Conservation (phyloP, 2,797 vertebrate species). For the Pelochelys cantorii region DNA sequence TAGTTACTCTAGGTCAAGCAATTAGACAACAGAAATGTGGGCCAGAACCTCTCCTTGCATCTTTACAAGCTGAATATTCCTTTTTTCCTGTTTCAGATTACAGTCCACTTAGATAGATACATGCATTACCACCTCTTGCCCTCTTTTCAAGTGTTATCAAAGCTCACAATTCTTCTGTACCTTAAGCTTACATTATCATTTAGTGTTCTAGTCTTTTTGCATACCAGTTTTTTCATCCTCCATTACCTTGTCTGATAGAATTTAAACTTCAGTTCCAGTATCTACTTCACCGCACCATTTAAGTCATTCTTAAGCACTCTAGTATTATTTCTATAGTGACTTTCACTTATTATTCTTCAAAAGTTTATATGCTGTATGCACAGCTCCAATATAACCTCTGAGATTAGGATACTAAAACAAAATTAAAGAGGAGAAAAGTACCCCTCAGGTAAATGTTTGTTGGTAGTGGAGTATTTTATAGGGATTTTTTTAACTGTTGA, state of each 20-base stretch:
- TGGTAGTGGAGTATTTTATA: constrained; percentile 5
- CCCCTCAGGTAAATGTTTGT: constrained; percentile 27
- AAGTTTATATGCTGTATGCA: constrained; percentile 10
- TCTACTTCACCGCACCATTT: constrained; percentile 51
- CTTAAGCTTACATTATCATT: constrained; percentile 54
- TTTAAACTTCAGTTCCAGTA: constrained; percentile 55
- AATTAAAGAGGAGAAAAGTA: constrained; percentile 19
- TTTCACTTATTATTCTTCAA: constrained; percentile 59
- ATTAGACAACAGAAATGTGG: not conserved
- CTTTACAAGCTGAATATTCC: constrained; percentile 1
- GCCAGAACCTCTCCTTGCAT: not conserved
- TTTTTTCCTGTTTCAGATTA: not conserved
- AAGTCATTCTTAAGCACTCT: constrained; percentile 62
- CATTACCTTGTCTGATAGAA: constrained; percentile 61
- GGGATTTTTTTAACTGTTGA: not conserved
- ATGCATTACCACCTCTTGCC: not conserved
- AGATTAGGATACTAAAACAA: not conserved
- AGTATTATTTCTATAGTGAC: constrained; percentile 59
- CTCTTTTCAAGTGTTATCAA: constrained; percentile 47
- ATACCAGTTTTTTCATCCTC: constrained; percentile 42
- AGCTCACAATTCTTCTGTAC: not conserved
- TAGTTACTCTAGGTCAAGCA: not conserved
- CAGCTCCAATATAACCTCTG: constrained; percentile 4
- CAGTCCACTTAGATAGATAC: not conserved
- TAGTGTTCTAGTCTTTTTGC: constrained; percentile 52